phyloP scores from a whole-genome alignment of 2,888 invertebrate species.

The Azorinus chamasolen region DNA sequence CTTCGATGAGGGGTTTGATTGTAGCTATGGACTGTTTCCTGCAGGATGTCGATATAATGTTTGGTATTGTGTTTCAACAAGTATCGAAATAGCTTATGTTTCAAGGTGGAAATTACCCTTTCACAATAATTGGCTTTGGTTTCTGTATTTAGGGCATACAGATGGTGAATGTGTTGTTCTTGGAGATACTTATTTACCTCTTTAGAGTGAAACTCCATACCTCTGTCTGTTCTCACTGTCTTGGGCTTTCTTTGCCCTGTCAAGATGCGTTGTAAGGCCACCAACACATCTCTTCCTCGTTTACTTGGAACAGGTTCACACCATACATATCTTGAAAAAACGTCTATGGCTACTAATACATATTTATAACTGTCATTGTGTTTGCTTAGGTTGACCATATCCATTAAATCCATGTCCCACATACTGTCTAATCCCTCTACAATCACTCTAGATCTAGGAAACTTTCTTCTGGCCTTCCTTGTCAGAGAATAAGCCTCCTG shows the following conservation, averaged over 20 bases:
- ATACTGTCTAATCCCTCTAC: constrained; percentile 45
- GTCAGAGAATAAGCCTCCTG: constrained; percentile 49
- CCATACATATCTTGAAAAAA: constrained; percentile 32
- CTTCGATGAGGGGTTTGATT: constrained; percentile 37
- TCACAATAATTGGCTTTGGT: constrained; percentile 44
- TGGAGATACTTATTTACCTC: constrained; percentile 27
- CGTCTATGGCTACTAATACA: constrained; percentile 30
- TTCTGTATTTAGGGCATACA: constrained; percentile 29
- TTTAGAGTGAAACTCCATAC: constrained; percentile 27
- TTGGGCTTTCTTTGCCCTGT: constrained; percentile 34
- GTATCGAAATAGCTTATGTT: constrained; percentile 12
- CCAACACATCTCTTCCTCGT: constrained; percentile 17
- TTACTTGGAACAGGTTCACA: constrained; percentile 43
- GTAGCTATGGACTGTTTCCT: constrained; percentile 23
- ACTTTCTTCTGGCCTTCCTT: too few species aligned
- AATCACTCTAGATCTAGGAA: too few species aligned
- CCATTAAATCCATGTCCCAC: constrained; percentile 46
- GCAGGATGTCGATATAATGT: constrained; percentile 30
- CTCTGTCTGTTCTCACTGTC: constrained; percentile 31
- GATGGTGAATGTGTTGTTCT: constrained; percentile 25
- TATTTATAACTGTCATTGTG: constrained; percentile 36
- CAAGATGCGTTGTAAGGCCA: constrained; percentile 34
- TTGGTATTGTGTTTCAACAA: constrained; percentile 14
- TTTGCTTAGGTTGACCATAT: constrained; percentile 22
- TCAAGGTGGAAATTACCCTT: constrained; percentile 23